Base-by-base conservation (phyloP, 2,797 vertebrate species). In the Mionectes olivaceus region DNA sequence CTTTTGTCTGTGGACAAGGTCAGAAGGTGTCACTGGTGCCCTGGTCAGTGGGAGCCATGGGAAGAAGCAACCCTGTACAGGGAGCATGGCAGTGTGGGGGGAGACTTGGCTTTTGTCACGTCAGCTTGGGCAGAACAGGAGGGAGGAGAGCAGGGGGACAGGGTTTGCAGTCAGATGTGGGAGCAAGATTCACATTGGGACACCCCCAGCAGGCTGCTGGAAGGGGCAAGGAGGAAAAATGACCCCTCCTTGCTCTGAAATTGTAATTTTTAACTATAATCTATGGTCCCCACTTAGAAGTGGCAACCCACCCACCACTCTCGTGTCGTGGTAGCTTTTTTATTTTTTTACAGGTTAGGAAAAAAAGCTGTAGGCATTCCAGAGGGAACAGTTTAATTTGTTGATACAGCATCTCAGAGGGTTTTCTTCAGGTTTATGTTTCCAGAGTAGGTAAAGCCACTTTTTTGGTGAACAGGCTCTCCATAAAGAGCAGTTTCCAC, bases 391-490 rank as follows among this genome's bases (percentile, higher is more conserved):
- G 41, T 69, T 90, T 76, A 17, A 90, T 76, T 79, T 84, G 23
- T 69, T 30, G 10, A 30, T 71, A 41, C 24, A 24, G 44, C n/a
- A 77, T 50, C 71, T 80, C 52, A 17, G 70, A 28, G 46, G 5
- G 3, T 82, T 89, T 81, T 85, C n/a, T 81, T 90, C n/a, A 44
- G 46, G 32, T 78, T 33, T 44, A 9, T 64, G 21, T 91, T 83
- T 83, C 44, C 75, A 35, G 49, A 64, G 39, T 49, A 64, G 68
- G 44, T 77, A 90, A 93, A 67, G 65, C n/a, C 22, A 52, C 68
- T 69, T 87, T 44, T n/a, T 47, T 80, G 67, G 39, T 71, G 79
- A 68, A 64, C 19, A 28, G 12, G 30, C 12, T 79, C 2, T 87
- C 63, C 37, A 32, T 43, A 83, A 90, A 83, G 27, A 57, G 16